These are phyloP conservation scores for Ophion ellenae DNA, from an alignment of 2,888 invertebrate species.

Conservation along the genomic window DNA sequence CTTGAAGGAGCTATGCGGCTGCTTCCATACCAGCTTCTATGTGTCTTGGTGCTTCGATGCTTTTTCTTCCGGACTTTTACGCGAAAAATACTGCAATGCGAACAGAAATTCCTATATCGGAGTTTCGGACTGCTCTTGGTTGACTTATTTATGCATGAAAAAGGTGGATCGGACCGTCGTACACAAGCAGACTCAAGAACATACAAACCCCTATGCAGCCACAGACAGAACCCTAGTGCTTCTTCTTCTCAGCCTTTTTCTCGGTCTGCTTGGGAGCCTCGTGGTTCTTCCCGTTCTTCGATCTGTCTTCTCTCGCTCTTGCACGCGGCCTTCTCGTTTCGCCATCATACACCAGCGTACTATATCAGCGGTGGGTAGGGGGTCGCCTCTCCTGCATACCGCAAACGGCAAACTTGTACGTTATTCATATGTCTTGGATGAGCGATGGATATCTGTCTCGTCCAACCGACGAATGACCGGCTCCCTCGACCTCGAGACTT, in stretches of 20 bases:
- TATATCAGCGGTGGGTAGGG: background rate
- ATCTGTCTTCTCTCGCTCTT: constrained; percentile 15
- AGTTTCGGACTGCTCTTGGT: constrained; percentile 63
- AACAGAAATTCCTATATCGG: constrained; percentile 69
- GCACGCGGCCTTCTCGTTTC: background rate
- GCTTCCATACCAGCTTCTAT: background rate
- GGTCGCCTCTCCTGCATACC: constrained; percentile 31
- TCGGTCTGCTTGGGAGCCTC: constrained; percentile 6
- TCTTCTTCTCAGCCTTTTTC: constrained; percentile 48
- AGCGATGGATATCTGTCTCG: constrained; percentile 76
- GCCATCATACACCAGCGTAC: constrained; percentile 3
- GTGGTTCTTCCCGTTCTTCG: constrained; percentile 12
- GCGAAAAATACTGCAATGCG: constrained; percentile 72
- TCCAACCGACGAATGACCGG: constrained; percentile 55
- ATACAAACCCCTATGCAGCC: background rate
- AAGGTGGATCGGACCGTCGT: constrained; percentile 59
- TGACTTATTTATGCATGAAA: constrained; percentile 77
- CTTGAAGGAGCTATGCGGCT: constrained; percentile 17
- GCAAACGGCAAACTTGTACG: constrained; percentile 73
- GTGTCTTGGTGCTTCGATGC: constrained; percentile 25
- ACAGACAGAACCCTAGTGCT: constrained; percentile 10
- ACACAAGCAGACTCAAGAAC: background rate
- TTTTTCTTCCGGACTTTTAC: constrained; percentile 62
- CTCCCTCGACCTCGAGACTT: constrained; percentile 56
- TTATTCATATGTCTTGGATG: constrained; percentile 77